Evolutionary conservation across 1,140 invertebrate genomes (phyloP), one percentile per base, ranked within the genome.

Genomic region (Myzus persicae): DNA sequence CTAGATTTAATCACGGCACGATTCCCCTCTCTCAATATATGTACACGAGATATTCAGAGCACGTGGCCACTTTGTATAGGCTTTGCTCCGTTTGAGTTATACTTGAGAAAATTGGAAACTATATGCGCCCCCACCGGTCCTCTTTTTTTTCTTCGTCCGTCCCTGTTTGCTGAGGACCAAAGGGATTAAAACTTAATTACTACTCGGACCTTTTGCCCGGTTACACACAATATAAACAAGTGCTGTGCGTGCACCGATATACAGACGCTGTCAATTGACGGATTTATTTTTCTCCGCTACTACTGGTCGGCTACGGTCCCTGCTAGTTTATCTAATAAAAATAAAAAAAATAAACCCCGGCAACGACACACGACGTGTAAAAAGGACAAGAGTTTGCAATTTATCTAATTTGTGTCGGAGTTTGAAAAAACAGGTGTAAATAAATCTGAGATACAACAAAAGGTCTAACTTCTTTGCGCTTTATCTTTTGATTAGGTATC

Each of bases 141-240:
- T 67, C 36, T 38, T 82, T 38, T 91, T 82, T 46, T 46, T 48
- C 76, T 42, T 48, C 90, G 59, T 76, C 54, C 87, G 36, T 36
- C n/a, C 22, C 40, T 36, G 59, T 81, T 18, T 24, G 20, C n/a
- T 22, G 46, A 14, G 90, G 31, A 76, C 90, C 90, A 48, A 92
- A 48, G 90, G 76, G 90, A 92, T 92, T 92, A 92, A 82, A 92
- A 82, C 90, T 92, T 92, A 92, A 92, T 92, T 92, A 92, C 90
- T 38, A 82, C n/a, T 20, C 18, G 11, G 24, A 22, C 59, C 90
- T 89, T 89, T 89, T 54, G 88, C 36, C 38, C 46, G 48, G 44
- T 31, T 8, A 89, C 87, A 38, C 87, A 51, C 18, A 87, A 46
- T 36, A 87, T 31, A 46, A n/a, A 48, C 42, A 87, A 31, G 87